Base-by-base conservation (phyloP, 1,140 invertebrate species). In the Thaumatotibia leucotreta region DNA sequence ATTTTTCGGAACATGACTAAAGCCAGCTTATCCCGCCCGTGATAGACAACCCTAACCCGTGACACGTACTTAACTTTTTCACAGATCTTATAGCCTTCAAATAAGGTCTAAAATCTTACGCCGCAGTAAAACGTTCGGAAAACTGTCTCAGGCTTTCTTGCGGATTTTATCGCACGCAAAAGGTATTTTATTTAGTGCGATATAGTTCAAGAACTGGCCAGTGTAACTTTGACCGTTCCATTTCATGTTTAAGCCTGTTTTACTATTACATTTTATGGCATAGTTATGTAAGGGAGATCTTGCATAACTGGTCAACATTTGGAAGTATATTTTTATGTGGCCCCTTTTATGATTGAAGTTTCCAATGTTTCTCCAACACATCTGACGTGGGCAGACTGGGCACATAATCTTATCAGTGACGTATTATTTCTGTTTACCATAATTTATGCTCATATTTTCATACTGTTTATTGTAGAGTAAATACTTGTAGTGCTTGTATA, bases 101-200 rank as follows among this genome's bases (percentile, higher is more conserved):
- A 65, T 68, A 74, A 61, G 64, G 66, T 54, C 68, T 39, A 68
- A 63, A 70, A 64, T 68, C 35, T 39, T 17, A 29, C 5, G 29
- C 11, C 22, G 10, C 23, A 20, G 29, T 24, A 45, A 63, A 68
- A 49, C 27, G 64, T 58, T 61, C 35, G 27, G 70, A 66, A 68
- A 66, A 58, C 69, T 67, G 62, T 74, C 70, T 70, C 45, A 45
- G 63, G 65, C 67, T 74, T 74, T 74, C 65, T 74, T 69, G 73
- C 35, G 67, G 58, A 69, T 70, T 73, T 74, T 74, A 74, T 74
- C 67, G 67, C 62, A 69, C 69, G 73, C 67, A 70, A 70, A 62
- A 72, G 70, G 68, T 74, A 71, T 70, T 71, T 74, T 74, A 74
- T 70, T 74, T 68, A 68, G 69, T 74, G 58, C 45, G 63, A 69